These are phyloP conservation scores for Eurypyga helias DNA, from an alignment of 2,113 vertebrate species.

Conservation along the genomic window DNA sequence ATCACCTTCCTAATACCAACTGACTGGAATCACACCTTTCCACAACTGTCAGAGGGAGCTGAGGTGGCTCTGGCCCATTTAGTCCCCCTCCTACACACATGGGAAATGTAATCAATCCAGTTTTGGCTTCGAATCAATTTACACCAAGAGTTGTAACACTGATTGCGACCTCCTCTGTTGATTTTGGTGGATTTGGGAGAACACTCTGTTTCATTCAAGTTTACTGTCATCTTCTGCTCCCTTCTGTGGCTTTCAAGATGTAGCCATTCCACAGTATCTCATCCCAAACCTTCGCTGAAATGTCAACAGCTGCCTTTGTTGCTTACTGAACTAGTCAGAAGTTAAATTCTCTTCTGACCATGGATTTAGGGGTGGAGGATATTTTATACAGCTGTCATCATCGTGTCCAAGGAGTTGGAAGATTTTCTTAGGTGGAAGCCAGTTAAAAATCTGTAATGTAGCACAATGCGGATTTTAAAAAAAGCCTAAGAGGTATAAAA, in stretches of 20 bases:
- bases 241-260: background rate
- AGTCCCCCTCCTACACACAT: background rate
- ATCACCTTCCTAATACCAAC: background rate
- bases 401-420: rapidly evolving
- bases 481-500: background rate
- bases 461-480: background rate
- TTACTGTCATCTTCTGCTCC: background rate
- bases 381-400: background rate
- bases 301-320: background rate
- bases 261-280: background rate
- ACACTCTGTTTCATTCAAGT: rapidly evolving
- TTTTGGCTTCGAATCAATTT: background rate
- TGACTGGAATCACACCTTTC: background rate
- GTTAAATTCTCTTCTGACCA: background rate
- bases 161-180: background rate
- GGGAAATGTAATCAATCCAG: background rate
- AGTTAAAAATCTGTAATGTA: background rate
- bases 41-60: rapidly evolving
- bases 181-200: rapidly evolving
- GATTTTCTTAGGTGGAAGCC: background rate
- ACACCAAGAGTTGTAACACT: background rate
- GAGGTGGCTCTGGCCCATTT: background rate
- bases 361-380: background rate
- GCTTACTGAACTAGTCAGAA: background rate
- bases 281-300: background rate